Base-by-base conservation (phyloP, 1,140 invertebrate species). In the Orius insidiosus region DNA sequence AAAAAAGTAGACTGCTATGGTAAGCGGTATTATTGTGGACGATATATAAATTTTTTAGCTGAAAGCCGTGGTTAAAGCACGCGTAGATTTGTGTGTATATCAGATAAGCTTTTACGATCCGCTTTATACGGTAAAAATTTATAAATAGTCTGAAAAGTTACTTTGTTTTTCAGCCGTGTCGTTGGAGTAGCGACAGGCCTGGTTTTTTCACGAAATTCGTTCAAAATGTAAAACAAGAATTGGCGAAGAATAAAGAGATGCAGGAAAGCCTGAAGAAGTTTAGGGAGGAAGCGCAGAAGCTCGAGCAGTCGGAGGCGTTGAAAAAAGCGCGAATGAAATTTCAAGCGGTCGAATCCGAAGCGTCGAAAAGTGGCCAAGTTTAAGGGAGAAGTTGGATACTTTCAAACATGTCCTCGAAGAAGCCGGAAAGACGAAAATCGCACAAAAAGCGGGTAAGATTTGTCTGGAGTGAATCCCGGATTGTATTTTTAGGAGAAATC, bases 201-300 rank as follows among this genome's bases (percentile, higher is more conserved):
- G 67, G 70, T 30, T 97, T 98, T 61, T 73, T 98, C 52, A 78
- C 81, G 24, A 78, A 88, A 56, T 75, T 98, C 39, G 70, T 95
- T 45, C 85, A 95, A 38, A 97, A 98, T 63, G 78, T 98, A 41
- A 82, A 78, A 59, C 80, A 92, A 54, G 95, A 98, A 60, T 78
- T 97, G 60, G 75, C 78, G 6, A 93, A 92, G 63, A 97, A 93
- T 64, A 96, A 98, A 66, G 92, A 98, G 63, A 93, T 98, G 83
- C 96, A 97, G 69, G 89, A 97, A 54, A 95, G 77, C 53, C 75
- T 98, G 49, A 89, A 90, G 60, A 95, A 96, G 60, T 96, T 98
- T 59, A 70, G 89, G 52, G 82, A 95, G 68, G 92, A 98, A 70
- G 85, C 92, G 34, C 76, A 95, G 60, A 95, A 95, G 68, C 63